Percentiles rank a stretch among this genome's conserved stretches.
Conservation (phyloP, 2,113 vertebrate genomes). For the Podarcis muralis region DNA sequence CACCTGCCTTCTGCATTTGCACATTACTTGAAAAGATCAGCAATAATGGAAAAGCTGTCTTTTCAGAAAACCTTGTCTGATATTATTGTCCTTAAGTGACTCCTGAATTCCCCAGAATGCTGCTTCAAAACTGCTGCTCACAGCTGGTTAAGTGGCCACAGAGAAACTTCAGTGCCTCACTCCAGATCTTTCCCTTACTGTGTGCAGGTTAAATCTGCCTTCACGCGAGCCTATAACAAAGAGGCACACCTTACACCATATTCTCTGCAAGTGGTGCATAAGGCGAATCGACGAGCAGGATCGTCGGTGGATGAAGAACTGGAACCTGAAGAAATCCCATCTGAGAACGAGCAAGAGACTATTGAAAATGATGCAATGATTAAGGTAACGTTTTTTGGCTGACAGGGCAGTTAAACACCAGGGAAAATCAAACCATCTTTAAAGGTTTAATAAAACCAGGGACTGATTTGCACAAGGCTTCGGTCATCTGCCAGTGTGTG, state of each 20-base stretch:
- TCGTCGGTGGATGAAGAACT: constrained; percentile 62
- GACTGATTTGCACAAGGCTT: neutral
- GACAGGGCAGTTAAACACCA: neutral
- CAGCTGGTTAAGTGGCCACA: neutral
- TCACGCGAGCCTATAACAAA: constrained; percentile 93
- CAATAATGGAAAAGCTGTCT: neutral
- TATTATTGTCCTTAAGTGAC: neutral
- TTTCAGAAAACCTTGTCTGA: neutral
- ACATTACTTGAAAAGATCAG: neutral
- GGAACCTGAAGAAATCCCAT: constrained; percentile 70
- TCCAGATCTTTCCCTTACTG: neutral
- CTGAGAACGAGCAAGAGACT: constrained; percentile 80
- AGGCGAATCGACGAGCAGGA: constrained; percentile 72
- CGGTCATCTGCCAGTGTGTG: neutral
- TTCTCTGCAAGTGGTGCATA: constrained; percentile 82
- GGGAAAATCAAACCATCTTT: neutral
- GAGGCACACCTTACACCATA: constrained; percentile 90
- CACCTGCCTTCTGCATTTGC: neutral
- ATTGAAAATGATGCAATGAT: constrained; percentile 91
- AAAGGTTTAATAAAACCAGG: neutral
- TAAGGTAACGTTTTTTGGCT: constrained; percentile 80
- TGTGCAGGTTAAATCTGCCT: constrained; percentile 92
- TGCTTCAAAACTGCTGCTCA: neutral
- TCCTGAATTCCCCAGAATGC: neutral
- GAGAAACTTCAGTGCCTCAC: neutral